Base-by-base conservation (phyloP, 1,140 invertebrate genomes). In the Branchinecta lindahli region DNA sequence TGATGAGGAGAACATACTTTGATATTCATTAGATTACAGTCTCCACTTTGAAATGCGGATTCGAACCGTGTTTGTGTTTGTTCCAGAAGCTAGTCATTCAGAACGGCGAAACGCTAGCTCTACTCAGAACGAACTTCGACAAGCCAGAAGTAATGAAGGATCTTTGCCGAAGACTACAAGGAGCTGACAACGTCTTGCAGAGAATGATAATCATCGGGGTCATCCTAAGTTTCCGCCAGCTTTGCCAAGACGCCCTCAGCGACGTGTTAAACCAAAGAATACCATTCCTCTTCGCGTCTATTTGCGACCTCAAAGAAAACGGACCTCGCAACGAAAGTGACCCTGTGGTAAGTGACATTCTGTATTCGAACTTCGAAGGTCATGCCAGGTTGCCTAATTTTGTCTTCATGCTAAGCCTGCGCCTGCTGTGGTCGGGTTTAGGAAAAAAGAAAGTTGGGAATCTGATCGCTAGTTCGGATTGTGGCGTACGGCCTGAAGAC, bases 101-200 rank as follows among this genome's bases (percentile, higher is more conserved):
- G 71, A 98, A 98, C 78, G 95, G 96, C 77, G 95, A 98, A 69
- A 86, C 94, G 8, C 79, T 99, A 3, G 84, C 91, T 70, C 85
- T 88, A 66, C 80, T 99, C 46, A 83, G 97, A 76, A 96, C 94
- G 1, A 97, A 95, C 78, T 99, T 97, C 79, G 96, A 97, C 78
- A 95, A 96, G 78, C 87, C 88, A 18, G 96, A 99, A 75, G 87
- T 92, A n/a, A 99, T 99, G 95, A 94, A 93, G 77, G 96, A 98
- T 74, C 87, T 98, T 70, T 93, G 93, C 73, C 94, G 92, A 77
- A 88, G 88, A 75, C 79, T 98, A 44, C 88, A 90, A 72, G 85
- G 81, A 77, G 92, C 94, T 0, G 94, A 97, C 74, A 95, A 92
- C 77, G 90, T 98, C 21, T 80, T 99, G 9, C 91, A 96, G 77